A percentile compares a stretch with the other conserved stretches of the same genome.
Conservation (phyloP, 1,140 invertebrate species). For the Rhysida immarginata region DNA sequence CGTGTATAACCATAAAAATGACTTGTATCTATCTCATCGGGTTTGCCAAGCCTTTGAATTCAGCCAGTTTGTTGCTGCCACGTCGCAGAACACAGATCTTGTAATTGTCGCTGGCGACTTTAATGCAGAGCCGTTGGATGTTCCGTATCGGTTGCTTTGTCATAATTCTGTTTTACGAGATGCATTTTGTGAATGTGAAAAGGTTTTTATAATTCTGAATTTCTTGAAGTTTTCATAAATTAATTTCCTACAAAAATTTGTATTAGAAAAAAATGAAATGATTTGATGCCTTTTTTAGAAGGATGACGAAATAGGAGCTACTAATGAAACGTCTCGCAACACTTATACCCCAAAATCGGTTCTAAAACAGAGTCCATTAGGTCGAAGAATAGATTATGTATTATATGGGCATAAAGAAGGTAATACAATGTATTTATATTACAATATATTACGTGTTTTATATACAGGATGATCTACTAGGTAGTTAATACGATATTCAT, state of each 20-base stretch:
- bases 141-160: conserved; percentile 50
- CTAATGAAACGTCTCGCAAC: conserved; percentile 66
- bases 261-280: too few relatives aligned
- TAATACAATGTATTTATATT: too few relatives aligned
- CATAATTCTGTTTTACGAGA: conserved; percentile 37
- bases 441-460: too few relatives aligned
- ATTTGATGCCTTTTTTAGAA: conserved; percentile 10
- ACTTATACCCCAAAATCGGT: conserved; percentile 49
- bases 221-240: too few relatives aligned
- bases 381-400: conserved; percentile 84
- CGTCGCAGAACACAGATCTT: conserved; percentile 56
- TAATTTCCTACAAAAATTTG: too few relatives aligned
- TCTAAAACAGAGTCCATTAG: conserved; percentile 43
- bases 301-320: conserved; percentile 35
- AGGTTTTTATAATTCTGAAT: too few relatives aligned
- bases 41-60: conserved; percentile 85
- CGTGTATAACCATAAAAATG: conserved; percentile 69
- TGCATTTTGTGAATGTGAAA: conserved; percentile 24
- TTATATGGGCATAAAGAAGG: conserved; percentile 40
- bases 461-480: too few relatives aligned
- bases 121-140: conserved; percentile 71
- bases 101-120: conserved; percentile 81
- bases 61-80: conserved; percentile 78
- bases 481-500: too few relatives aligned
- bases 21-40: conserved; percentile 80